These are phyloP conservation scores for Vannuccia rotundouncinata DNA, from an alignment of 2,888 invertebrate genomes.

Conservation along the genomic window DNA sequence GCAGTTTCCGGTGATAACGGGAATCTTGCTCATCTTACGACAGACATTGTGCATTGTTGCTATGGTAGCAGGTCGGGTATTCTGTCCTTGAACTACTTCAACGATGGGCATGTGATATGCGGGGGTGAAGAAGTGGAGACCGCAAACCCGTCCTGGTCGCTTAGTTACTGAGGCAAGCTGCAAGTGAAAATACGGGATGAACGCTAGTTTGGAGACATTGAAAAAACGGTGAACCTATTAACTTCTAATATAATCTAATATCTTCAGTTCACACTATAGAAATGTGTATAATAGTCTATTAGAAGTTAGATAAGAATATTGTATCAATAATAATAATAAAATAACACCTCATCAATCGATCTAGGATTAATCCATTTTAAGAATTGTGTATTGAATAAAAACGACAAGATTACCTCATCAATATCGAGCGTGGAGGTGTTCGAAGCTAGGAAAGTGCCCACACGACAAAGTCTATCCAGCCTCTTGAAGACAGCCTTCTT, in stretches of 20 bases:
- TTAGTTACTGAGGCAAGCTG: slow-evolving; percentile 52
- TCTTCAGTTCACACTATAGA: too few species aligned
- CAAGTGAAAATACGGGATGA: too few species aligned
- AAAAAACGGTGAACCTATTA: too few species aligned
- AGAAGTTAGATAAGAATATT: too few species aligned
- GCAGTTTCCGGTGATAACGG: slow-evolving; percentile 49
- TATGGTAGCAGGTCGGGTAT: slow-evolving; percentile 52
- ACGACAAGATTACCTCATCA: slow-evolving; percentile 48
- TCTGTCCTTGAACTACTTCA: slow-evolving; percentile 52
- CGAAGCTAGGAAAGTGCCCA: slow-evolving; percentile 50
- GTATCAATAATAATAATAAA: too few species aligned
- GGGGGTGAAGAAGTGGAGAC: slow-evolving; percentile 57
- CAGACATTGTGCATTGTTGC: slow-evolving; percentile 55
- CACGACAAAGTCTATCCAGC: slow-evolving; percentile 52
- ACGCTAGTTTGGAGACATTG: too few species aligned
- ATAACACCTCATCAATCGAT: too few species aligned
- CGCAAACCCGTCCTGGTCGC: slow-evolving; percentile 51
- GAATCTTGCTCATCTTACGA: slow-evolving; percentile 52
- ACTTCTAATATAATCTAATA: too few species aligned
- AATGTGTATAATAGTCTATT: too few species aligned
- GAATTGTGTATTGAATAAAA: too few species aligned
- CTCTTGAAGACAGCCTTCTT: slow-evolving; percentile 53
- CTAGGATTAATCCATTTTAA: too few species aligned
- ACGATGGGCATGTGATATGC: slow-evolving; percentile 53
- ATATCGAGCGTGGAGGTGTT: slow-evolving; percentile 56